phyloP scores from a whole-genome alignment of 2,113 vertebrate species.

The Elephantulus edwardii region DNA sequence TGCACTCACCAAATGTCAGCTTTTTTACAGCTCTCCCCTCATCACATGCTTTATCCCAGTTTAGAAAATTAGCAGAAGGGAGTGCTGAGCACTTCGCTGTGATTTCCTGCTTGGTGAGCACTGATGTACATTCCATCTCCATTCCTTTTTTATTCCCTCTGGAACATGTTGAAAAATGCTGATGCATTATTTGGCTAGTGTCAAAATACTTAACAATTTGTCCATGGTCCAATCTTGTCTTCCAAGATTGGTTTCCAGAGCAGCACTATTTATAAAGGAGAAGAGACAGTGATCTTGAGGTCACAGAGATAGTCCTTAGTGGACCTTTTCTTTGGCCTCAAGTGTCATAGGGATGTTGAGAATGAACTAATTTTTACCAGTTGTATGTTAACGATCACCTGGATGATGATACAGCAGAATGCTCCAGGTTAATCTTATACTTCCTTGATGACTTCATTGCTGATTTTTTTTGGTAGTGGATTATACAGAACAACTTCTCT shows the following conservation, averaged over 20 bases:
- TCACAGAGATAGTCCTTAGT: neutral
- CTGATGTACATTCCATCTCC: neutral
- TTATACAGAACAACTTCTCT: neutral
- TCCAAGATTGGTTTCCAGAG: neutral
- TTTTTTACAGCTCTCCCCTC: neutral
- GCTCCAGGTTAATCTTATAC: neutral
- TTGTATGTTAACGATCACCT: neutral
- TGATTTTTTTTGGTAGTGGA: neutral
- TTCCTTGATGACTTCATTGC: neutral
- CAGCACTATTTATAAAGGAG: neutral
- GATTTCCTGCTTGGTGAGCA: neutral
- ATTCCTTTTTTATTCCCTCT: neutral
- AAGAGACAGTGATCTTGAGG: neutral
- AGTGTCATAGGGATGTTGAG: neutral
- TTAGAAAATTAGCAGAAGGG: neutral
- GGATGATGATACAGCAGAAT: neutral
- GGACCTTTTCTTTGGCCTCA: neutral
- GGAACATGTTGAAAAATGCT: neutral
- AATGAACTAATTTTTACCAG: neutral
- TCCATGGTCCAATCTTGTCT: neutral
- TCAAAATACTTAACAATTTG: neutral
- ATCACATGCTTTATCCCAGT: neutral
- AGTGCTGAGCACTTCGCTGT: neutral
- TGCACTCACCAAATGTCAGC: neutral
- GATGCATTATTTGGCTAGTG: neutral